phyloP scores from a whole-genome alignment of 2,797 vertebrate genomes.

The Notoglanidium macrostoma region DNA sequence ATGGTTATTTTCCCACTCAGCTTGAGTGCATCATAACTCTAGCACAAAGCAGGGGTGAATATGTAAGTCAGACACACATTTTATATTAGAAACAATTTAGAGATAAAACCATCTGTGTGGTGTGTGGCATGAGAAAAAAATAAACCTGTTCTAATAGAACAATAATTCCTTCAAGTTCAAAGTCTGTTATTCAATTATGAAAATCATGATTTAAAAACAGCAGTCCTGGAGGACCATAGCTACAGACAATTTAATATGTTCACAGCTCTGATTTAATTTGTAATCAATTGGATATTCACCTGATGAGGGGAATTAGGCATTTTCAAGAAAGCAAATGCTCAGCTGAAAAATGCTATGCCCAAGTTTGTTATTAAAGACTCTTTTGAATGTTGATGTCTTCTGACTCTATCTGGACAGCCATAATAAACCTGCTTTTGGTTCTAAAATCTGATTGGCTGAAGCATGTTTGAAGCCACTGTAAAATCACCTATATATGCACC shows the following conservation, averaged over 20 bases:
- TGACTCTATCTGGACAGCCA: too few relatives aligned
- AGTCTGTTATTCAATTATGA: constrained; percentile 25
- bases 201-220: neutral
- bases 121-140: neutral
- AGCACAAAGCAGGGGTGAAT: constrained; percentile 45
- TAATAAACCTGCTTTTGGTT: neutral
- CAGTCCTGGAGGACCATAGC: neutral
- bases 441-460: neutral
- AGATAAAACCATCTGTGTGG: constrained; percentile 44
- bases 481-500: neutral
- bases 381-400: neutral
- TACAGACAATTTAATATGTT: neutral
- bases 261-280: neutral
- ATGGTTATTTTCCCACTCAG: constrained; percentile 56
- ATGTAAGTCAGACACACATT: constrained; percentile 50
- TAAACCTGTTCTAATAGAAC: neutral
- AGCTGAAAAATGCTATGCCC: neutral
- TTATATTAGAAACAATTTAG: constrained; percentile 44
- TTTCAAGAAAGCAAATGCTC: neutral
- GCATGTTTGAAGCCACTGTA: neutral
- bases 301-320: neutral
- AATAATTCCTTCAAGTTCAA: constrained; percentile 2
- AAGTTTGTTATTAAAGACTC: neutral
- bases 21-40: constrained; percentile 60
- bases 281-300: neutral